Evolutionary conservation across 2,113 vertebrate species (phyloP).

Genomic region (Hyaena hyaena): DNA sequence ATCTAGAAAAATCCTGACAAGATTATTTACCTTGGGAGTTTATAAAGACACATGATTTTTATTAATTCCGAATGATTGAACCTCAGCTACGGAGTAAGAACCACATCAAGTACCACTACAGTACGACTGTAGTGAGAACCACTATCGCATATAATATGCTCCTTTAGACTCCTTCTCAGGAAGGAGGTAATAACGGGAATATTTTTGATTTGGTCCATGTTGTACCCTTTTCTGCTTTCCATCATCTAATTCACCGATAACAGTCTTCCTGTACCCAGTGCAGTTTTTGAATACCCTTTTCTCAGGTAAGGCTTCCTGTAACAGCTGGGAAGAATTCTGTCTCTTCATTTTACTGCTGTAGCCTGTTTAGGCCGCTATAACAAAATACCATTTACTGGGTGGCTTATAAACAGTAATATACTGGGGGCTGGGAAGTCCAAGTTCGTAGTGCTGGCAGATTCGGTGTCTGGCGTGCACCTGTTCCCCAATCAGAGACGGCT

Average conservation of each 20-base stretch:
- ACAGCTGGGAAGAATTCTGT: neutral
- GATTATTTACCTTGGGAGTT: neutral
- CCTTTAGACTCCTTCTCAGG: neutral
- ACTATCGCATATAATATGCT: rapidly evolving
- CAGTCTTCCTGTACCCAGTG: neutral
- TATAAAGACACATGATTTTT: neutral
- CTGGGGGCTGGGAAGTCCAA: neutral
- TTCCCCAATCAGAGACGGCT: neutral
- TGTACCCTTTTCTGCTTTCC: neutral
- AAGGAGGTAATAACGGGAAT: neutral
- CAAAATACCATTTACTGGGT: neutral
- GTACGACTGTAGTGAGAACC: neutral
- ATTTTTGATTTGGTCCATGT: neutral
- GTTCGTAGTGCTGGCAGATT: neutral
- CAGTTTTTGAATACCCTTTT: neutral
- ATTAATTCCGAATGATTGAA: neutral
- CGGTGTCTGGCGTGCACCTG: neutral
- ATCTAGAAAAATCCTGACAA: neutral
- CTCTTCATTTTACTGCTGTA: neutral
- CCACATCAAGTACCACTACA: neutral
- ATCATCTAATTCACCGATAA: neutral
- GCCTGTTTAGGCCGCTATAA: neutral
- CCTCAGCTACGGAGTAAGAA: neutral
- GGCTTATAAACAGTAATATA: neutral
- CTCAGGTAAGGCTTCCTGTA: neutral